These are phyloP conservation scores for Meiosimyza decipiens DNA, from an alignment of 2,888 invertebrate genomes.

Conservation along the genomic window DNA sequence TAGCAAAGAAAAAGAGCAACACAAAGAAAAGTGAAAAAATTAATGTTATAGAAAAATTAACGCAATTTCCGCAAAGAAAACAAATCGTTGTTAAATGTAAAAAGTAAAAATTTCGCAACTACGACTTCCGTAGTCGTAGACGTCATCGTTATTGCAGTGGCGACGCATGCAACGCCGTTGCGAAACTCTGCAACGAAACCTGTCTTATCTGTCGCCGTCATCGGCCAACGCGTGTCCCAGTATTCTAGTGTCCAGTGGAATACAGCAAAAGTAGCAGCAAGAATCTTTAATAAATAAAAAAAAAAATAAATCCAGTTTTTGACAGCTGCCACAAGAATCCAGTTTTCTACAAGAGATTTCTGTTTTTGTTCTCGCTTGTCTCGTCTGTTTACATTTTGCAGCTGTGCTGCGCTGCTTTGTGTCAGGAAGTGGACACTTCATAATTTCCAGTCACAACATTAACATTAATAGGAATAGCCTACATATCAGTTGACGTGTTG, in stretches of 20 bases:
- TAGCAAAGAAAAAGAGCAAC: neutral
- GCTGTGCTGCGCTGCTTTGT: neutral
- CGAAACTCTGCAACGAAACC: no score
- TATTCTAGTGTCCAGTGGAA: conserved; percentile 18
- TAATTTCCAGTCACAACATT: neutral
- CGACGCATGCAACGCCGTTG: neutral
- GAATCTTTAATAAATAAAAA: neutral
- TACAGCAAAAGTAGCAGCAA: neutral
- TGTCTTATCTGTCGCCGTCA: neutral
- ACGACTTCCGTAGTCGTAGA: neutral
- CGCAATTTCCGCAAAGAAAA: neutral
- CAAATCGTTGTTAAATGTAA: neutral
- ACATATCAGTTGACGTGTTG: no score
- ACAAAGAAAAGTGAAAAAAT: no score
- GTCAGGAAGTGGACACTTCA: conserved; percentile 11
- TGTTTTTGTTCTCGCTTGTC: neutral
- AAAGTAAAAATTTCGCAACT: conserved; percentile 11
- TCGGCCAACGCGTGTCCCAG: conserved; percentile 11
- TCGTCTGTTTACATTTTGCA: neutral
- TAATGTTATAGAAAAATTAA: neutral
- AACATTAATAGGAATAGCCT: no score
- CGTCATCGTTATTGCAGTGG: conserved; percentile 2
- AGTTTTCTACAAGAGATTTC: neutral
- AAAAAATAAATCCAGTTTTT: conserved; percentile 8
- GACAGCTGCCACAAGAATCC: neutral